These are phyloP conservation scores for Erythrocercus mccallii DNA, from an alignment of 2,113 vertebrate genomes.

Conservation along the genomic window DNA sequence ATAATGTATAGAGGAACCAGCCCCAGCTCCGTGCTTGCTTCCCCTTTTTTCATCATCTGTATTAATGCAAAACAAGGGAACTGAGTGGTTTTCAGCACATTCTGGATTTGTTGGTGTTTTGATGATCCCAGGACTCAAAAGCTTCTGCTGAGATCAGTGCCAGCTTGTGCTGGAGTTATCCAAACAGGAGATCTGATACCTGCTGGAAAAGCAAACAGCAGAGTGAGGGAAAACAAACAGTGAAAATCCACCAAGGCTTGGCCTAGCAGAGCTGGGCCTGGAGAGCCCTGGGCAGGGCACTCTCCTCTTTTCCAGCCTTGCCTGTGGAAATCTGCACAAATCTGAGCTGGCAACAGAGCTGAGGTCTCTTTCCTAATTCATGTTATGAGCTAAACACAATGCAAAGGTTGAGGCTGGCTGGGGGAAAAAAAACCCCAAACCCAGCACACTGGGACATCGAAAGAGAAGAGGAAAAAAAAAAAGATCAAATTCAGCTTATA, in stretches of 20 bases:
- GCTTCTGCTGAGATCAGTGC: not conserved
- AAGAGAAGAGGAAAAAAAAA: not conserved
- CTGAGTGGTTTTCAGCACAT: not conserved
- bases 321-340: not conserved
- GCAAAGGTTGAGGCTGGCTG: not conserved
- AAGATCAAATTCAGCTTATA: not conserved
- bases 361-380: not conserved
- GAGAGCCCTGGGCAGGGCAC: not conserved
- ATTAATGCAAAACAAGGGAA: not conserved
- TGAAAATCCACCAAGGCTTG: not conserved
- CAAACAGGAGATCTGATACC: not conserved
- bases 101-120: slow-evolving; percentile 5
- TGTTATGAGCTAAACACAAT: not conserved
- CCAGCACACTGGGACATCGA: not conserved
- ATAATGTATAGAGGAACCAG: slow-evolving; percentile 34
- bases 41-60: not conserved
- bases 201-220: not conserved
- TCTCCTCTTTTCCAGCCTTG: not conserved
- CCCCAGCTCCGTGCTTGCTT: not conserved
- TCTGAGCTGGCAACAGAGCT: not conserved
- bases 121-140: not conserved
- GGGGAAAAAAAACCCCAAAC: not conserved
- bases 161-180: not conserved
- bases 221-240: not conserved
- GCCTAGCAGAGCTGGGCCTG: not conserved